Base-by-base conservation (phyloP, 2,797 vertebrate genomes). In the Tapirus indicus region DNA sequence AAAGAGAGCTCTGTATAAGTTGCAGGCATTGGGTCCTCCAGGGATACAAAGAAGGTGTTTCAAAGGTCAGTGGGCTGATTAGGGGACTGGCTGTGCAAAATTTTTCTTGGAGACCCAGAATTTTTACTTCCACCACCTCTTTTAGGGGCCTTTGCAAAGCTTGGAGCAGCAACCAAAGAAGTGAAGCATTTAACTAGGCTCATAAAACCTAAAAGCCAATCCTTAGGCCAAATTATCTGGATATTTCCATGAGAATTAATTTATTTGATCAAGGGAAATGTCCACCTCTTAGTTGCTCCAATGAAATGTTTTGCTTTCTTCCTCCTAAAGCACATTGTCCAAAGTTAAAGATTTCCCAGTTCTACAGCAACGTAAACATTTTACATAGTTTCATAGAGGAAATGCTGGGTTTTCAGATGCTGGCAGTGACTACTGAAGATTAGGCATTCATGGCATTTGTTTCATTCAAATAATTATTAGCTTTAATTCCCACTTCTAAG, bases 401-500 rank as follows among this genome's bases (percentile, higher is more conserved):
- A 97, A 98, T 64, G 62, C 87, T 97, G 79, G 91, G 49, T 75
- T 96, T 97, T 88, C 52, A 68, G 92, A 97, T 68, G 96, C 25
- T 98, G 84, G 47, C 27, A 58, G 77, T 91, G 68, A 92, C 25
- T 95, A 86, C 35, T 83, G 49, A 89, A 89, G 44, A 77, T 72
- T 88, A 92, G 97, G 86, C 88, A 94, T 91, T 92, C 12, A 6
- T 74, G 88, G 69, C 25, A 93, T 98, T 97, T 97, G 95, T 96
- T 94, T 79, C 27, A 96, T 58, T 95, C 83, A 88, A 85, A 44
- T 69, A 92, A 88, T 94, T 97, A 84, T 80, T 97, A 64, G 95
- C n/a, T 86, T 91, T 80, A 87, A 90, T 75, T 82, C 54, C 21
- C 79, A 89, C 77, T 97, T 97, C 49, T 97, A 99, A 98, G 96